Conservation (phyloP, 2,113 vertebrate genomes). For the Callionymus lyra region DNA sequence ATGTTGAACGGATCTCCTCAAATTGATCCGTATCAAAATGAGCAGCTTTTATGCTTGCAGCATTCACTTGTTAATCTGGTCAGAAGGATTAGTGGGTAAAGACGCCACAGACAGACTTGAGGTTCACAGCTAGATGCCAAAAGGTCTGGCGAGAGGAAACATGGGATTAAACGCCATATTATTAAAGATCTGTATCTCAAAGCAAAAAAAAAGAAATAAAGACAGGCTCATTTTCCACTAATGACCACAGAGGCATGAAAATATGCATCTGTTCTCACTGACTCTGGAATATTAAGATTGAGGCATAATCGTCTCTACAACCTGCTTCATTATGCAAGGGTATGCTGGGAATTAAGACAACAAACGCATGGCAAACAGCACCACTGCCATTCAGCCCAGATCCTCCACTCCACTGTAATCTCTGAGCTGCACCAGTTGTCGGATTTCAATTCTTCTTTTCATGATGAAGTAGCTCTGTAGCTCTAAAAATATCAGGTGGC, state of each 20-base stretch:
- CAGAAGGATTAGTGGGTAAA: conserved; percentile 46
- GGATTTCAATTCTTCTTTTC: conserved; percentile 6
- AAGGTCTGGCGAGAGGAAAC: conserved; percentile 3
- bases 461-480: conserved; percentile 1
- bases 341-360: conserved; percentile 10
- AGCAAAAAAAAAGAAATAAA: conserved; percentile 6
- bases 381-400: background rate
- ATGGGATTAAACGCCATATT: background rate
- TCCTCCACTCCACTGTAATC: too few relatives aligned
- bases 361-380: background rate
- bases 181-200: background rate
- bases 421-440: too few relatives aligned
- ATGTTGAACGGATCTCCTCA: conserved; percentile 24
- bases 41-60: conserved; percentile 47
- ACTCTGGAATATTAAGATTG: conserved; percentile 19
- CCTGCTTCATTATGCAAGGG: conserved; percentile 14
- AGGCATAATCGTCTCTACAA: too few relatives aligned
- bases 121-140: conserved; percentile 6
- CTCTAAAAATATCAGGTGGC: conserved; percentile 36
- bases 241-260: conserved; percentile 22
- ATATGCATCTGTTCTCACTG: conserved; percentile 25
- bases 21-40: conserved; percentile 40
- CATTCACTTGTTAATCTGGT: conserved; percentile 54
- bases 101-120: conserved; percentile 35
- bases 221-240: conserved; percentile 13